Evolutionary conservation across 2,797 vertebrate species (phyloP).

Genomic region (Cossypha polioptera): DNA sequence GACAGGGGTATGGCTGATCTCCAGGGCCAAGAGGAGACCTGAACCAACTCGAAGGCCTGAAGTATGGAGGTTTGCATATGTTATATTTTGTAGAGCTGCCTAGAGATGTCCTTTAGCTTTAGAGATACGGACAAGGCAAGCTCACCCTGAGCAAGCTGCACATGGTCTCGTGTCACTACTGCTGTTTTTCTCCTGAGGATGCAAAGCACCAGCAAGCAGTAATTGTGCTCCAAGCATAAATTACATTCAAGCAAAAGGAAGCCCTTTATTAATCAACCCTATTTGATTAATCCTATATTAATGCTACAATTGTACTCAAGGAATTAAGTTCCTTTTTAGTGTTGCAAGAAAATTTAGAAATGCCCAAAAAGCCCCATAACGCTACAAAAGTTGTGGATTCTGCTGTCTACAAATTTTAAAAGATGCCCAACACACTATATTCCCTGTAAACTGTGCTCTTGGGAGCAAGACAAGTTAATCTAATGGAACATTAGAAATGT

Average conservation of each 20-base stretch:
- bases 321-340: background rate
- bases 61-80: background rate
- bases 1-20: background rate
- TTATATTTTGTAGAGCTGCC: background rate
- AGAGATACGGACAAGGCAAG: background rate
- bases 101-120: background rate
- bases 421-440: background rate
- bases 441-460: background rate
- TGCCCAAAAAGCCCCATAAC: background rate
- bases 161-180: background rate
- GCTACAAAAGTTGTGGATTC: background rate
- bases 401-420: background rate
- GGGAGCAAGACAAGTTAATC: background rate
- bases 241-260: background rate
- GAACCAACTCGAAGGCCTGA: background rate
- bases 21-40: background rate
- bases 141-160: background rate
- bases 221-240: background rate
- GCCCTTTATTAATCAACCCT: background rate
- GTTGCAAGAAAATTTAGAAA: background rate
- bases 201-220: background rate
- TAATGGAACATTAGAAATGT: background rate
- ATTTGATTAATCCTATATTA: background rate
- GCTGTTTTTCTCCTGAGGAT: background rate
- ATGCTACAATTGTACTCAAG: background rate